Evolutionary conservation across 2,797 vertebrate species (phyloP), one percentile per base, ranked within the genome.

Genomic region (Pantherophis alleghaniensis): DNA sequence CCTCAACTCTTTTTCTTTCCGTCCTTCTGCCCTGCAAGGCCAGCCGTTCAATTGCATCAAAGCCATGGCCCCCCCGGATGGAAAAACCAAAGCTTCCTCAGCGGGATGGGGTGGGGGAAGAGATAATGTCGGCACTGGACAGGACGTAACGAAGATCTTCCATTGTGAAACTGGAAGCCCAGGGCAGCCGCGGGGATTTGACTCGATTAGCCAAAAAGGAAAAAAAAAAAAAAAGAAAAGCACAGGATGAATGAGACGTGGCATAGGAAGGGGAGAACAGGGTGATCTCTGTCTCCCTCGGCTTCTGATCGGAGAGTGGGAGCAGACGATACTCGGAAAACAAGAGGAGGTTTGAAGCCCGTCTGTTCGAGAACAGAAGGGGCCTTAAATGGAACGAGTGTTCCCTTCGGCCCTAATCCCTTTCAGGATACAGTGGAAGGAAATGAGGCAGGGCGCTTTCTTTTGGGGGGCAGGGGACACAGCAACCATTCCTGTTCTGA

Each of bases 391-490:
- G 1, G 37, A 47, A 42, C 6, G 26, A 26, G 2, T 3, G 5
- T 24, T 47, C 57, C 32, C 56, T 18, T 47, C 42, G 9, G 13
- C 57, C 24, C 11, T 11, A 47, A 28, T 42, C 22, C 69, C 18
- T 42, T 18, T 26, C 13, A 37, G 42, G 22, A 47, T 18, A 26
- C 51, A n/a, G 26, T 7, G 11, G 28, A 87, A 24, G 9, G 86
- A 55, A 47, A 61, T 0, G 2, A n/a, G 12, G 24, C 42, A 42
- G 88, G 37, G 37, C 0, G 3, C 37, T 1, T 59, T 12, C 7
- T 59, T 6, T 22, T 2, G 28, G 28, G 63, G 1, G 63, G 26
- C 11, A 42, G 16, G 69, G 18, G 37, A 1, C 7, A 0, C 60
- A 20, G 7, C 32, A 42, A 32, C 32, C 69, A 42, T 2, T 0